Evolutionary conservation across 2,797 vertebrate genomes (phyloP).

Genomic region (Myotis daubentonii): DNA sequence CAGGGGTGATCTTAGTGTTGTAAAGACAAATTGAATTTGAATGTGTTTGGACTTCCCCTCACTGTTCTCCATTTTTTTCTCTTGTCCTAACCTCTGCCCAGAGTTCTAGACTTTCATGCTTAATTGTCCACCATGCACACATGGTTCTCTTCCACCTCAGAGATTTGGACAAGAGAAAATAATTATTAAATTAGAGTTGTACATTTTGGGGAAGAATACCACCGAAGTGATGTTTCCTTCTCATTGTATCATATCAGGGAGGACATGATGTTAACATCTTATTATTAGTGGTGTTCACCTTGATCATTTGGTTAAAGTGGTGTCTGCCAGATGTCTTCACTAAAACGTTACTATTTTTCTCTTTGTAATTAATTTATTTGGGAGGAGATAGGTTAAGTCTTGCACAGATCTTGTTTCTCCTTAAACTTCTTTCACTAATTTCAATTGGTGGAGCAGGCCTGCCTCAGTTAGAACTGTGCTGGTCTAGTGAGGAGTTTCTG

Average conservation of each 20-base stretch:
- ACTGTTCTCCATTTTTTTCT: not conserved
- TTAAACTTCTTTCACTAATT: not conserved
- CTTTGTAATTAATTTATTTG: not conserved
- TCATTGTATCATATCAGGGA: not conserved
- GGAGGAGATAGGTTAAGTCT: not conserved
- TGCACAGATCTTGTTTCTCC: not conserved
- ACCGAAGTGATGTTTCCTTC: not conserved
- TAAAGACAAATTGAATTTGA: not conserved
- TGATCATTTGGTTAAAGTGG: not conserved
- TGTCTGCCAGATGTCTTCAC: not conserved
- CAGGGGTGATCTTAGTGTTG: not conserved
- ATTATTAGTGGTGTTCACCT: not conserved
- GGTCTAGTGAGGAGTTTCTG: not conserved
- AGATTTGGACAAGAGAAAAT: not conserved
- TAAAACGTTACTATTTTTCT: not conserved
- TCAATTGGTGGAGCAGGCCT: not conserved
- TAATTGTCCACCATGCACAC: not conserved
- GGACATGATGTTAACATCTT: not conserved
- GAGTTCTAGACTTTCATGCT: not conserved
- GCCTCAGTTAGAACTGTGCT: not conserved
- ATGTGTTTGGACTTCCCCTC: not conserved
- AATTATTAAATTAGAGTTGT: not conserved
- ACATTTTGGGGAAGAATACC: not conserved
- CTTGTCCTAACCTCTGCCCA: not conserved
- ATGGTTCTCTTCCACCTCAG: not conserved